Evolutionary conservation across 2,797 vertebrate species (phyloP), one percentile per base, ranked within the genome.

Genomic region (Tauraco hartlaubi): DNA sequence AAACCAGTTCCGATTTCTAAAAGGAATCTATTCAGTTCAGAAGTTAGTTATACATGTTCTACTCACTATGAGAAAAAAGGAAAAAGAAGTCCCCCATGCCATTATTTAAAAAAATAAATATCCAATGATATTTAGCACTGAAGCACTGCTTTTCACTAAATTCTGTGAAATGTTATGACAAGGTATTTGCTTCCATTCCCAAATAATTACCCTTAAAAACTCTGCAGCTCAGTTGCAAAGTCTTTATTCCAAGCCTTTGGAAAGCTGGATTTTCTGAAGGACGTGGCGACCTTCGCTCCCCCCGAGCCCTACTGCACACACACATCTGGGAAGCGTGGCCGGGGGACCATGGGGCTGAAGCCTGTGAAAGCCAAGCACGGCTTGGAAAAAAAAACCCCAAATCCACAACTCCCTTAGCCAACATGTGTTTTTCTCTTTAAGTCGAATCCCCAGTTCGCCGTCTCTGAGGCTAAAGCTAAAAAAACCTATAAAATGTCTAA

Each of bases 191-290:
- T 95, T 90, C 72, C 63, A 82, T 87, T 71, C 78, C 85, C 78
- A 92, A 92, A 91, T 78, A 89, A 88, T 77, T 88, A 46, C 35
- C 72, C n/a, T 83, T 68, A 72, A 77, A 94, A 94, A 48, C 56
- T 43, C 56, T 12, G 76, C 81, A 75, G 61, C 58, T 83, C 46
- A n/a, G 49, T 54, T 74, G 62, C 75, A 83, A 91, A 74, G 68
- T 80, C 81, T 77, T 91, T 77, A 68, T 95, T 94, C 83, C 54
- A 58, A 68, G 68, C 35, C 61, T 63, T 84, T 2, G 5, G 62
- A 88, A 95, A 81, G 41, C 49, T 51, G 33, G 25, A 63, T 88
- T 74, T 96, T 94, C 67, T 67, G 74, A 92, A 94, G 86, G 92
- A 80, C 82, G 46, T 29, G 1, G 22, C 33, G 90, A 74, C 72